Base-by-base conservation (phyloP, 2,888 invertebrate species). In the Portevinia maculata region DNA sequence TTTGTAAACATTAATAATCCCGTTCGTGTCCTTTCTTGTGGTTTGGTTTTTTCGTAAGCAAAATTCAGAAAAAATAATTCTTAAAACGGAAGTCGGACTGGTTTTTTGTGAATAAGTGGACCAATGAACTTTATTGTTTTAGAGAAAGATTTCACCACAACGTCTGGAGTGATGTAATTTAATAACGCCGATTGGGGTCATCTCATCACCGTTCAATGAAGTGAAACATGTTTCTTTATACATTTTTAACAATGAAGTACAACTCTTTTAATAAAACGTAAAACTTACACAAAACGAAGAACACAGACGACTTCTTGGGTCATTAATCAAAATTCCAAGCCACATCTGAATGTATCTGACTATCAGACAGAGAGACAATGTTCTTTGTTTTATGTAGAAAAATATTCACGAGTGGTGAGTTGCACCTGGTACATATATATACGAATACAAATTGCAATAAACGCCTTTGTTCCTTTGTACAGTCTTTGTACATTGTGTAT, bases 381-480 rank as follows among this genome's bases (percentile, higher is more conserved):
- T 64, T 57, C 71, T 79, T 65, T 79, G 64, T 79, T 71, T 59
- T 13, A 57, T 17, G 48, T 57, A 70, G 9, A 55, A 19, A 30
- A 50, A 60, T 21, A 32, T 19, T 44, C 55, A 41, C 30, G 46
- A 55, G 30, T 46, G 53, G 46, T 52, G 64, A 28, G 32, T 17
- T 65, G 64, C 81, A 81, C 81, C 81, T 81, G 81, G 81, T 13
- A 39, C 39, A 0, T 1, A 3, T 19, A 44, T 17, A 19, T 11
- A 13, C 7, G 17, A 48, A 76, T 71, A 59, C 53, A 46, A 81
- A 76, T 71, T 81, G 70, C 70, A 71, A 60, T 81, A 76, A 65
- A 34, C 64, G 65, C 64, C 81, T 81, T 76, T 64, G 76, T 81
- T 76, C 81, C 81, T 76, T 81, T 81, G 81, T 24, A 24, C 21